phyloP scores from a whole-genome alignment of 1,140 invertebrate genomes.

The Pteromalus puparum region DNA sequence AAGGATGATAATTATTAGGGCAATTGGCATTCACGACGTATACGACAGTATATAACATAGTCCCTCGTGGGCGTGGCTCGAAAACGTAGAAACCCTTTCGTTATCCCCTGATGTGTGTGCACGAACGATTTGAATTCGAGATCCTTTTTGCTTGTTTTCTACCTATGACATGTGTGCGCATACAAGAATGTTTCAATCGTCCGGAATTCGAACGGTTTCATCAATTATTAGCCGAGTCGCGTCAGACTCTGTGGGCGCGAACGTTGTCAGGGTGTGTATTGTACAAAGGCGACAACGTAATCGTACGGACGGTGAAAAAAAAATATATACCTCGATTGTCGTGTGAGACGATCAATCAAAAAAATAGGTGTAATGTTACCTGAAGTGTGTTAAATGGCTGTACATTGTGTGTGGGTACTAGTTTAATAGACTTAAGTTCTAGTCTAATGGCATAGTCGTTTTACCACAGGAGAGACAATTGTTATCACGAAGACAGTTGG shows the following conservation, averaged over 20 bases:
- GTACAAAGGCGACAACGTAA: not conserved
- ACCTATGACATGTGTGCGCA: not conserved
- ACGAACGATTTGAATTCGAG: slow-evolving; percentile 36
- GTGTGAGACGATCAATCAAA: slow-evolving; percentile 11
- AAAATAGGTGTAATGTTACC: slow-evolving; percentile 9
- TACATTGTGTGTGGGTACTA: not conserved
- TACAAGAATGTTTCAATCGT: not conserved
- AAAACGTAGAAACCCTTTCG: slow-evolving; percentile 38
- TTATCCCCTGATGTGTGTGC: not conserved
- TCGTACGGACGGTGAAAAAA: not conserved
- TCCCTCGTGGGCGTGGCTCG: slow-evolving; percentile 41
- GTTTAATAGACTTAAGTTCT: not conserved
- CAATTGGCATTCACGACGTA: slow-evolving; percentile 45
- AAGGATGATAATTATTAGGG: slow-evolving; percentile 52
- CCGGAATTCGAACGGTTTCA: slow-evolving; percentile 21
- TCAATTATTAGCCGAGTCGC: slow-evolving; percentile 40
- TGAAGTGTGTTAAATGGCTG: slow-evolving; percentile 31
- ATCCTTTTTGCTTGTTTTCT: slow-evolving; percentile 3
- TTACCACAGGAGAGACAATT: not conserved
- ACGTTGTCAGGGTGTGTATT: not conserved
- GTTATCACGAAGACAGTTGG: not conserved
- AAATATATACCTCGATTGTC: not conserved
- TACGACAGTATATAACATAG: slow-evolving; percentile 12
- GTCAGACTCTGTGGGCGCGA: not conserved
- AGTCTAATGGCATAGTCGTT: not conserved